Evolutionary conservation across 2,797 vertebrate genomes (phyloP).

Genomic region (Pyrocephalus nanus): DNA sequence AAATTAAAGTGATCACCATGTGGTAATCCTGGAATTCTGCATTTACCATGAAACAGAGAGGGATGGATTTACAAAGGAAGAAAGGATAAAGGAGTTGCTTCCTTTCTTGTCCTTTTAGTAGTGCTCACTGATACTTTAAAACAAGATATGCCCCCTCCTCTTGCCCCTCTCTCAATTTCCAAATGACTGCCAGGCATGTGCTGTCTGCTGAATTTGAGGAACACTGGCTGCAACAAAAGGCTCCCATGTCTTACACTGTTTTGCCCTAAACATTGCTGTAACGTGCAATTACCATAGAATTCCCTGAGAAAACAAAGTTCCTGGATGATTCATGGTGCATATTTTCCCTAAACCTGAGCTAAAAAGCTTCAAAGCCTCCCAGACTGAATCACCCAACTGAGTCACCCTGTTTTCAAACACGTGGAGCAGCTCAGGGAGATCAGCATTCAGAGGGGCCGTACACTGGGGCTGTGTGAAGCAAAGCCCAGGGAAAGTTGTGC

Average conservation of each 20-base stretch:
- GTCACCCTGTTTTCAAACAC: neutral
- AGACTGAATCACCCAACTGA: neutral
- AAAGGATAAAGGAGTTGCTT: neutral
- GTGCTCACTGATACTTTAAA: neutral
- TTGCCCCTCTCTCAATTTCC: neutral
- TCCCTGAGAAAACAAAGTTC: slow-evolving; percentile 16
- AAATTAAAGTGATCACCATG: neutral
- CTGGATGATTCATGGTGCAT: neutral
- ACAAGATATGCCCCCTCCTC: neutral
- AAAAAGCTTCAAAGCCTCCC: slow-evolving; percentile 26
- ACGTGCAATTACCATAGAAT: neutral
- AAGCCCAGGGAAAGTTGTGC: neutral
- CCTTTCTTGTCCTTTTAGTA: neutral
- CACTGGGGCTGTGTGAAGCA: neutral
- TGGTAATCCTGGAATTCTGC: neutral
- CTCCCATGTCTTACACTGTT: neutral
- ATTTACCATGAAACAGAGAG: neutral
- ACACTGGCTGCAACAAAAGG: neutral
- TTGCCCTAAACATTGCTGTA: neutral
- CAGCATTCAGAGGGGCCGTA: neutral
- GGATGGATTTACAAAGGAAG: neutral
- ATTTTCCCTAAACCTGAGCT: slow-evolving; percentile 36
- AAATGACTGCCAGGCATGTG: neutral
- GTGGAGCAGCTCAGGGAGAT: neutral
- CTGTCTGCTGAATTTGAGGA: neutral